Conservation (phyloP, 1,140 invertebrate species). For the Cotesia glomerata region DNA sequence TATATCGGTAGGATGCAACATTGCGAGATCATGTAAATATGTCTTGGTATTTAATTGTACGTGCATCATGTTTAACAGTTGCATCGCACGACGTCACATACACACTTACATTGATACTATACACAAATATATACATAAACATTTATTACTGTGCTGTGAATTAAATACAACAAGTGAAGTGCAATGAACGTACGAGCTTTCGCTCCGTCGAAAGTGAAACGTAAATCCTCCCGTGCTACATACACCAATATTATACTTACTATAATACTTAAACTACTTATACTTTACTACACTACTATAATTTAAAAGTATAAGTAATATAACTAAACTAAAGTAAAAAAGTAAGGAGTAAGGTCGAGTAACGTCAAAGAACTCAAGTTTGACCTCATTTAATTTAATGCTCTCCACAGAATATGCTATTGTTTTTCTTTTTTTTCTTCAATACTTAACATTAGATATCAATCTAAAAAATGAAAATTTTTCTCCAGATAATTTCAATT, state of each 20-base stretch:
- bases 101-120: too few species aligned
- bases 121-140: not conserved
- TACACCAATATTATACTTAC: too few species aligned
- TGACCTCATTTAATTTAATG: constrained; percentile 5
- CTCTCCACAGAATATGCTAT: not conserved
- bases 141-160: not conserved
- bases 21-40: constrained; percentile 12
- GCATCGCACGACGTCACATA: constrained; percentile 9
- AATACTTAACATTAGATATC: not conserved
- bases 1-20: not conserved
- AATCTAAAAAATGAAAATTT: not conserved
- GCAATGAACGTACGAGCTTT: constrained; percentile 19
- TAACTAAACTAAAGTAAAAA: too few species aligned
- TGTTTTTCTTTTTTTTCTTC: not conserved
- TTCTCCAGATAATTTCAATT: not conserved
- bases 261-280: too few species aligned
- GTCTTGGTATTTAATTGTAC: not conserved
- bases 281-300: too few species aligned
- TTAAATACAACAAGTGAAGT: constrained; percentile 8
- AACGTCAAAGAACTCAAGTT: constrained; percentile 6
- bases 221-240: constrained; percentile 3
- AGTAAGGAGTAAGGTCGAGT: constrained; percentile 5
- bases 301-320: too few species aligned
- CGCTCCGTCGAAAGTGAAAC: constrained; percentile 21
- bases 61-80: constrained; percentile 22